phyloP scores from a whole-genome alignment of 2,113 vertebrate genomes.

The Tyrannus savana region DNA sequence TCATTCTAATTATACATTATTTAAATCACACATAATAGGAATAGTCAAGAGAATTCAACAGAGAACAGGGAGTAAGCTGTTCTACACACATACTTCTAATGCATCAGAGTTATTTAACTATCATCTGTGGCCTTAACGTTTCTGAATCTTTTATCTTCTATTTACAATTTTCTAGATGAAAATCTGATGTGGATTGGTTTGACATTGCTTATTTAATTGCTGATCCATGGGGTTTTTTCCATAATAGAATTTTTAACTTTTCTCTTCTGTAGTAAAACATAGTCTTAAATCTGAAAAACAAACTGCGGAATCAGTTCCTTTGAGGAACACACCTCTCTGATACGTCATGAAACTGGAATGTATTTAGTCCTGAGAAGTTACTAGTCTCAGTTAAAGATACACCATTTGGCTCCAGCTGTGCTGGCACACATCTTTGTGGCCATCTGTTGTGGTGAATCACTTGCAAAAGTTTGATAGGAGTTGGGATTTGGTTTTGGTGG shows the following conservation, averaged over 20 bases:
- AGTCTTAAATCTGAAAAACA: neutral
- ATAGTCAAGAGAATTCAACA: neutral
- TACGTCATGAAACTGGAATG: neutral
- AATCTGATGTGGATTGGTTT: neutral
- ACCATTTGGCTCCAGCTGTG: neutral
- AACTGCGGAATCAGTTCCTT: neutral
- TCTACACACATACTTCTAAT: neutral
- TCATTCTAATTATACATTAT: neutral
- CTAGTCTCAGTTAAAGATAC: neutral
- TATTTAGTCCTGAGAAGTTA: neutral
- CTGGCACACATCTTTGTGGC: neutral
- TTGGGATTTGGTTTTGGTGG: neutral
- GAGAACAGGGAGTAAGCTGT: neutral
- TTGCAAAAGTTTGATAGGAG: neutral
- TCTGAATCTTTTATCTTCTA: neutral
- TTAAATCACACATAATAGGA: neutral
- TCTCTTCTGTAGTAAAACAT: neutral
- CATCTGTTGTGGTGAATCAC: neutral
- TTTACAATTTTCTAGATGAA: neutral
- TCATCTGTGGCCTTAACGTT: neutral
- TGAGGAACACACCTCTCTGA: neutral
- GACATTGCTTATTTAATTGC: neutral
- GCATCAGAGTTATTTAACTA: neutral
- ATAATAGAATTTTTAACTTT: neutral
- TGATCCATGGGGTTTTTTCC: neutral